These are phyloP conservation scores for Kryptolebias marmoratus DNA, from an alignment of 2,113 vertebrate genomes.

Conservation along the genomic window DNA sequence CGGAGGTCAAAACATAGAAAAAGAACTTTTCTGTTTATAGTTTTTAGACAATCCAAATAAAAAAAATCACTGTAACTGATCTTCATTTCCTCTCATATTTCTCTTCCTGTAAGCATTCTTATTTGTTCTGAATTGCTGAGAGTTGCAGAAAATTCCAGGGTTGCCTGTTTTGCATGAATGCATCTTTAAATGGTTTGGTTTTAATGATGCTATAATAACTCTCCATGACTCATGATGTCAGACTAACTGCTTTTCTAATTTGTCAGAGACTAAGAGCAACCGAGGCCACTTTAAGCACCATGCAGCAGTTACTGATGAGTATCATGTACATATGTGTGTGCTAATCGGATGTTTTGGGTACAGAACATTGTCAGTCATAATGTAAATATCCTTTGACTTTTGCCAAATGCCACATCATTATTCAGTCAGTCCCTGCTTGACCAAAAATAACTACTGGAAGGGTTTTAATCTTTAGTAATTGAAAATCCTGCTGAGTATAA, in stretches of 20 bases:
- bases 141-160: constrained; percentile 19
- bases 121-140: constrained; percentile 20
- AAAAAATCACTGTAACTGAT: too few relatives aligned
- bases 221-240: constrained; percentile 10
- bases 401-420: constrained; percentile 13
- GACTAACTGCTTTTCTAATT: constrained; percentile 10
- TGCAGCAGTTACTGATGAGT: constrained; percentile 5
- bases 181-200: constrained; percentile 25
- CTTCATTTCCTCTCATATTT: too few relatives aligned
- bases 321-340: neutral
- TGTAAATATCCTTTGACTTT: constrained; percentile 3
- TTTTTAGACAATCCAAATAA: too few relatives aligned
- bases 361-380: constrained; percentile 1
- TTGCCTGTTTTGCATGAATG: constrained; percentile 38
- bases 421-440: constrained; percentile 22
- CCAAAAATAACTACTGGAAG: constrained; percentile 30
- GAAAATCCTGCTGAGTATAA: constrained; percentile 60
- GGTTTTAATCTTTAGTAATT: constrained; percentile 61
- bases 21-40: too few relatives aligned
- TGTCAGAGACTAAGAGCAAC: constrained; percentile 9
- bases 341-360: neutral
- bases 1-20: too few relatives aligned
- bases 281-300: constrained; percentile 1
- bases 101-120: neutral
- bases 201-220: constrained; percentile 33